A percentile compares a stretch with the other conserved stretches of the same genome.
These are phyloP conservation scores for Oreochromis aureus DNA, from an alignment of 2,113 vertebrate genomes.

Conservation along the genomic window DNA sequence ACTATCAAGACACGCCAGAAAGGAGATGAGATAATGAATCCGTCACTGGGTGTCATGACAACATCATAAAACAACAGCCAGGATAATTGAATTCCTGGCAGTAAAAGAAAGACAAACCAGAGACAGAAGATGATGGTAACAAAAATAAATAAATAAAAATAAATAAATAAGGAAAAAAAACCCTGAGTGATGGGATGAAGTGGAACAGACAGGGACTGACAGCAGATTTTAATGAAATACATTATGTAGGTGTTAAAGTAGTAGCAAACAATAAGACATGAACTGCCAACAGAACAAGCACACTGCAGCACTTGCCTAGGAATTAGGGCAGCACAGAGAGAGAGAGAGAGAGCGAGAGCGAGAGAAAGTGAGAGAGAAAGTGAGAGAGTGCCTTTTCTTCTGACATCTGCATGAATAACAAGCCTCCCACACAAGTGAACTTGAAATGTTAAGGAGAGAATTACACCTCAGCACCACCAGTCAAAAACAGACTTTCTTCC, in stretches of 20 bases:
- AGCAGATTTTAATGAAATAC: constrained; percentile 65
- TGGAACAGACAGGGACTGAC: constrained; percentile 57
- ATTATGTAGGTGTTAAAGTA: constrained; percentile 69
- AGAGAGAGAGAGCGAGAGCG: neutral
- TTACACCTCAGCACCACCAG: constrained; percentile 39
- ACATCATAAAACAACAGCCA: constrained; percentile 70
- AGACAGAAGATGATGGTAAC: neutral
- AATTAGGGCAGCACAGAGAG: constrained; percentile 24
- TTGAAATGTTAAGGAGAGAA: constrained; percentile 47
- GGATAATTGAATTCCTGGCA: constrained; percentile 70
- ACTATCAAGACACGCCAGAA: constrained; percentile 33
- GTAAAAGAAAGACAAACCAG: constrained; percentile 28
- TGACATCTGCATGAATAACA: constrained; percentile 59
- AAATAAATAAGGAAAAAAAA: neutral
- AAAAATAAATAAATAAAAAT: neutral
- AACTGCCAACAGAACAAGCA: constrained; percentile 20
- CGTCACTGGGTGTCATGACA: constrained; percentile 65
- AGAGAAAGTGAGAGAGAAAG: neutral
- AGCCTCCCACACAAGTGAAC: constrained; percentile 50
- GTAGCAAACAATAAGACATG: constrained; percentile 43
- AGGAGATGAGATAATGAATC: constrained; percentile 76
- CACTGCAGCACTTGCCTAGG: constrained; percentile 11
- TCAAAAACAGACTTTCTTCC: neutral
- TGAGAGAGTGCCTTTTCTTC: constrained; percentile 8
- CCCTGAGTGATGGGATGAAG: constrained; percentile 30